phyloP scores from a whole-genome alignment of 1,140 invertebrate genomes.

The Drosophila pseudoobscura region DNA sequence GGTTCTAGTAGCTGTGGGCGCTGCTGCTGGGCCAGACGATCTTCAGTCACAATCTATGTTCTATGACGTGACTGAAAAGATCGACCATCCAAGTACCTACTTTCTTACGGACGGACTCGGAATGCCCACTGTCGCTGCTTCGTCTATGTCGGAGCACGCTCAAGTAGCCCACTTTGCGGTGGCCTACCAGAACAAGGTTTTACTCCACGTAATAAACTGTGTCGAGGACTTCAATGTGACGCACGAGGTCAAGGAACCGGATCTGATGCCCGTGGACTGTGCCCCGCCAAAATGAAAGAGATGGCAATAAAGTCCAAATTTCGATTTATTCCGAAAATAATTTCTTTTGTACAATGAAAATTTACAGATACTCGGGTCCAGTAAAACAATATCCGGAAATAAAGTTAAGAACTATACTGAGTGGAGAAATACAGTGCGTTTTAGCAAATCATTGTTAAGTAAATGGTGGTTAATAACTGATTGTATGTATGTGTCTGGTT shows the following conservation, averaged over 20 bases:
- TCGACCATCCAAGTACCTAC: constrained; percentile 89
- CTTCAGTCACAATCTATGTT: constrained; percentile 86
- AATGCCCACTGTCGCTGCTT: constrained; percentile 88
- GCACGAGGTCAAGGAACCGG: constrained; percentile 90
- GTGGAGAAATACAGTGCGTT: too few relatives aligned
- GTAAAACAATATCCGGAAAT: too few relatives aligned
- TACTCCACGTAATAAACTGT: constrained; percentile 75
- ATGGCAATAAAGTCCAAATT: too few relatives aligned
- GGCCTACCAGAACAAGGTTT: constrained; percentile 85
- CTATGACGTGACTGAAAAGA: constrained; percentile 84
- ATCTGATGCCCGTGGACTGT: constrained; percentile 93
- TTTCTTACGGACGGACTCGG: constrained; percentile 89
- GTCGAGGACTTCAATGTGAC: constrained; percentile 86
- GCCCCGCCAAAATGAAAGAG: too few relatives aligned
- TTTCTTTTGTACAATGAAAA: too few relatives aligned
- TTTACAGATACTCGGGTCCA: too few relatives aligned
- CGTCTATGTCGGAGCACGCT: constrained; percentile 86
- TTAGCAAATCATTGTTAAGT: too few relatives aligned
- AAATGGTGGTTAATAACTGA: too few relatives aligned
- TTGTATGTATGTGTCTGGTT: too few relatives aligned
- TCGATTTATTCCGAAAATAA: too few relatives aligned
- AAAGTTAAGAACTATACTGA: too few relatives aligned
- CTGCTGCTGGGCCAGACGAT: constrained; percentile 19
- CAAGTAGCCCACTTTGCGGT: constrained; percentile 92
- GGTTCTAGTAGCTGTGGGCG: constrained; percentile 47